Conservation (phyloP, 2,113 vertebrate species). For the Corydoras maculifer region DNA sequence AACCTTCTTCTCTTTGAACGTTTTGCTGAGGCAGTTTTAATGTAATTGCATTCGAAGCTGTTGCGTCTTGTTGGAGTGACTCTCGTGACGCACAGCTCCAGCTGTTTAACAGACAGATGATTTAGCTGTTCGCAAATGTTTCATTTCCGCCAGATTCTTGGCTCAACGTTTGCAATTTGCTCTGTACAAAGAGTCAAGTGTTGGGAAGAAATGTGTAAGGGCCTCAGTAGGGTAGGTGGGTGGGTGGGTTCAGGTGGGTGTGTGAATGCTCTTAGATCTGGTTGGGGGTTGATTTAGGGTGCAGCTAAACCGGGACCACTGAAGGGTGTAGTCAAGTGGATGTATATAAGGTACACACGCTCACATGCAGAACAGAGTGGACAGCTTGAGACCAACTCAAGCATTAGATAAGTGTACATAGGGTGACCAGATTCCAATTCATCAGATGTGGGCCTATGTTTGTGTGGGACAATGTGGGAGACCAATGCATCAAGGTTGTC, state of each 20-base stretch:
- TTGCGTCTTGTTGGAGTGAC: background rate
- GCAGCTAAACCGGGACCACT: slow-evolving; percentile 17
- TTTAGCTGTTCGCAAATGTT: slow-evolving; percentile 1
- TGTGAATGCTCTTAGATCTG: slow-evolving; percentile 18
- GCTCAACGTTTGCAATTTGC: slow-evolving; percentile 48
- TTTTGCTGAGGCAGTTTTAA: too few relatives aligned
- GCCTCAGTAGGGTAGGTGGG: slow-evolving; percentile 53
- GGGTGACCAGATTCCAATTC: too few relatives aligned
- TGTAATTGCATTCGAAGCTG: background rate
- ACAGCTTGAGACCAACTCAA: too few relatives aligned
- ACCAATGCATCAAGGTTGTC: too few relatives aligned
- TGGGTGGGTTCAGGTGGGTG: slow-evolving; percentile 42
- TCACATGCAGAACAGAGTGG: background rate
- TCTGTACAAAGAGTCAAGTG: slow-evolving; percentile 65
- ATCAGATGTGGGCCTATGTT: too few relatives aligned
- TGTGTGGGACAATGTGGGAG: too few relatives aligned
- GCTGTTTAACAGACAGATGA: background rate
- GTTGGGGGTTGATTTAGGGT: slow-evolving; percentile 7
- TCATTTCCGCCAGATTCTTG: slow-evolving; percentile 16
- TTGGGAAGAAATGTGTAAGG: slow-evolving; percentile 51
- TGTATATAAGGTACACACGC: background rate
- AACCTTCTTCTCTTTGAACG: too few relatives aligned
- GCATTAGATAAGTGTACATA: too few relatives aligned
- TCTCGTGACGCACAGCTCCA: background rate
- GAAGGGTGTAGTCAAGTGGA: slow-evolving; percentile 8